Conservation (phyloP, 2,113 vertebrate species). For the Calidris pugnax region DNA sequence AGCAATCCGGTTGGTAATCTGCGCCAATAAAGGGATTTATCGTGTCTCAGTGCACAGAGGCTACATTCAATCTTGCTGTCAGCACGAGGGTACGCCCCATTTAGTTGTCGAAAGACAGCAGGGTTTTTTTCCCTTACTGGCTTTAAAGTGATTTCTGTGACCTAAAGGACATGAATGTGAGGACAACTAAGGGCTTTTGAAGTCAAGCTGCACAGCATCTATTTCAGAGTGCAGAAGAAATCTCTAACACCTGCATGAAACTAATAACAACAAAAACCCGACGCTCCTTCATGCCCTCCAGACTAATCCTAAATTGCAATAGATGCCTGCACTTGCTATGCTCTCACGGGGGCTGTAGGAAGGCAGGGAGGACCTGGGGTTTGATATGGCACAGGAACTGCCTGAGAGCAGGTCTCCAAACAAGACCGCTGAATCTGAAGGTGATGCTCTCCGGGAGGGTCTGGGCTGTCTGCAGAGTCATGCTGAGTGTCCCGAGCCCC, state of each 20-base stretch:
- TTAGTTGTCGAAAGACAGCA: constrained; percentile 6
- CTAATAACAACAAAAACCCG: background rate
- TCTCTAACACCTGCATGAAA: background rate
- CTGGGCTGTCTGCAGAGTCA: background rate
- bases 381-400: background rate
- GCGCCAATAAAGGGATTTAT: constrained; percentile 44
- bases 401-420: background rate
- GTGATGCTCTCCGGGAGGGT: accelerated
- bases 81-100: background rate
- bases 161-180: background rate
- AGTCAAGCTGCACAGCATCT: background rate
- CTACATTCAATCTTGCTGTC: constrained; percentile 26
- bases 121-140: background rate
- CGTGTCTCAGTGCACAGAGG: background rate
- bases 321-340: background rate
- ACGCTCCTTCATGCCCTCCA: background rate
- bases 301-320: background rate
- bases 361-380: background rate
- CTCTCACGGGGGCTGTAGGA: background rate
- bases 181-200: background rate
- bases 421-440: background rate
- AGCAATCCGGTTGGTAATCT: constrained; percentile 18
- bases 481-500: accelerated
- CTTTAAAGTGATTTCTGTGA: constrained; percentile 11
- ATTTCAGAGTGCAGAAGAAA: background rate